Base-by-base conservation (phyloP, 2,888 invertebrate genomes). In the Metellina segmentata region DNA sequence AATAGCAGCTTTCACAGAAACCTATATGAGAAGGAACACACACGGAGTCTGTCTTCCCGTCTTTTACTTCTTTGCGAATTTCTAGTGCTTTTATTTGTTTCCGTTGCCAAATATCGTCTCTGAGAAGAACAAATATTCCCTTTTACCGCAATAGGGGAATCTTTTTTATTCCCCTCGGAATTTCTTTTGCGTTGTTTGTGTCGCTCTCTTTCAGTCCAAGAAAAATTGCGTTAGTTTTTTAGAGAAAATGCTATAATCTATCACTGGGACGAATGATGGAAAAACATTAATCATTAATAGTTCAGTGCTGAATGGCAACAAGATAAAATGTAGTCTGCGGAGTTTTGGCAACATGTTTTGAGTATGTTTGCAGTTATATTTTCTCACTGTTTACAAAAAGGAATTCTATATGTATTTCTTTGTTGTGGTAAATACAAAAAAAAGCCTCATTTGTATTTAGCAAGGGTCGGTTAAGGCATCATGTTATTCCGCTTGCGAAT, bases 111-210 rank as follows among this genome's bases (percentile, higher is more conserved):
- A 82, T 71, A 70, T 49, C 51, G 82, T 48, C 71, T 61, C 34
- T 34, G 34, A 34, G 19, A 71, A 71, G 51, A 82, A 71, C 71
- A 82, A 82, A 82, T 82, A 82, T 82, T 71, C 51, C 49, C 48
- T 82, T 72, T 71, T 69, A 71, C 61, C 69, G 69, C 69, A 69
- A 69, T 81, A 34, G 48, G 20, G 8, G 70, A 51, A 61, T 61
- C 16, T 61, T 61, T 61, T 61, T 61, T 61, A 11, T 61, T 61
- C 16, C 9, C 61, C 0, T 61, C 4, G 61, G 61, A 16, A 16
- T 61, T 61, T 61, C 61, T 16, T 61, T 61, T 61, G 16, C 11
- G 61, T 11, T 34, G 34, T 34, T 34, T 34, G 34, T 34, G 34
- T 34, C 34, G 34, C 34, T 4, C 34, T 61, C 61, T 61, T 61